Conservation (phyloP, 2,888 invertebrate genomes). For the Drosophila pseudotalamancana region DNA sequence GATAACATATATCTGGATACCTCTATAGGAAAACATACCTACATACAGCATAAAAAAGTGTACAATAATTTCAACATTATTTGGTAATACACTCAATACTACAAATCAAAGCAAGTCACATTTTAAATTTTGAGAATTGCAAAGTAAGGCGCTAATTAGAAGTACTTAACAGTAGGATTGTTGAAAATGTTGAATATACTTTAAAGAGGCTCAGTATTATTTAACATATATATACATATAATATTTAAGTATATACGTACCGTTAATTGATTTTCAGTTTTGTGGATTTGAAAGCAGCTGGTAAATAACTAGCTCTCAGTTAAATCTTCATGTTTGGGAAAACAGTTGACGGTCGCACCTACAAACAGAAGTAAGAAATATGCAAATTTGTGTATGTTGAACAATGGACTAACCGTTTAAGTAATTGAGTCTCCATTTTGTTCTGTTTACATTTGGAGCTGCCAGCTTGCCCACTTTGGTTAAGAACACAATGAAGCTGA, state of each 20-base stretch:
- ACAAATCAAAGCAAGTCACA: neutral
- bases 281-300: neutral
- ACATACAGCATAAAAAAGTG: too few species aligned
- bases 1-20: too few species aligned
- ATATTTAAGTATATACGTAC: too few species aligned
- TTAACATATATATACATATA: neutral
- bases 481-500: slow-evolving; percentile 60
- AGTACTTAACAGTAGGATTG: neutral
- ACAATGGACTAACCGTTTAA: slow-evolving; percentile 84
- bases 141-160: neutral
- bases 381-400: slow-evolving; percentile 83
- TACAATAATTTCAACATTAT: too few species aligned
- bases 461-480: slow-evolving; percentile 54
- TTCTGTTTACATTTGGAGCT: slow-evolving; percentile 78
- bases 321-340: slow-evolving; percentile 3
- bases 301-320: slow-evolving; percentile 1
- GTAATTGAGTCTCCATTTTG: slow-evolving; percentile 85
- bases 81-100: neutral
- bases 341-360: slow-evolving; percentile 30
- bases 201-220: too few species aligned
- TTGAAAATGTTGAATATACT: neutral
- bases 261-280: neutral
- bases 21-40: too few species aligned
- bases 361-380: slow-evolving; percentile 79
- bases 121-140: neutral